Evolutionary conservation across 2,888 invertebrate genomes (phyloP).

Genomic region (Cerastis rubricosa): DNA sequence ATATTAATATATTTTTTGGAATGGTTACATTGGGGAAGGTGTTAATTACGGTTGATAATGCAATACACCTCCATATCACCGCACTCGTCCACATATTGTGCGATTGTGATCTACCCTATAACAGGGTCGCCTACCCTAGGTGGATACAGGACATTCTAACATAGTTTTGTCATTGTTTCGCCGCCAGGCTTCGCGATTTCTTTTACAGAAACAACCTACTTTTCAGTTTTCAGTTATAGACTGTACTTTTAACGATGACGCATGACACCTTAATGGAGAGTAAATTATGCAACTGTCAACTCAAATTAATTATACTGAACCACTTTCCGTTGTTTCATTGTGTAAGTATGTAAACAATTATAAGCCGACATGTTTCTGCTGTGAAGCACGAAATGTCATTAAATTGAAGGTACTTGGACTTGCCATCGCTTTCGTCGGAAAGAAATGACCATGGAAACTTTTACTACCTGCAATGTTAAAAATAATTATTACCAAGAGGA

Average conservation of each 20-base stretch:
- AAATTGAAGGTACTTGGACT: slow-evolving; percentile 56
- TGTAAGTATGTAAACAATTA: slow-evolving; percentile 23
- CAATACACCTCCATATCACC: neutral
- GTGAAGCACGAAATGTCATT: slow-evolving; percentile 55
- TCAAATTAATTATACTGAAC: slow-evolving; percentile 27
- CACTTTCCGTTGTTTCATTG: slow-evolving; percentile 20
- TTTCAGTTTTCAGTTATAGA: neutral
- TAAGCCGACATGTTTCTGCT: slow-evolving; percentile 43
- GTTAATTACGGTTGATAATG: neutral
- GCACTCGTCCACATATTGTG: neutral
- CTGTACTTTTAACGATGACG: neutral
- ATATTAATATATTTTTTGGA: neutral
- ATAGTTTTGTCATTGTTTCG: neutral
- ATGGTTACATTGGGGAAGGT: neutral
- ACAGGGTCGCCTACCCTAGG: neutral
- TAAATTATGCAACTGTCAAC: slow-evolving; percentile 19
- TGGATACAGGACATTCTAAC: neutral
- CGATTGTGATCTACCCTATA: neutral
- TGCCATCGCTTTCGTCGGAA: slow-evolving; percentile 58
- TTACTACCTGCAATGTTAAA: slow-evolving; percentile 62
- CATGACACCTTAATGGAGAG: neutral
- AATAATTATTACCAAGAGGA: slow-evolving; percentile 63
- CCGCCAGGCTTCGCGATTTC: neutral
- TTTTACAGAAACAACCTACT: neutral
- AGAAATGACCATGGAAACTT: slow-evolving; percentile 65